Percentiles rank a stretch among this genome's conserved stretches.
Conservation (phyloP, 30 jellyfish, hydroid and myxozoan species). For the Cassiopea andromeda region DNA sequence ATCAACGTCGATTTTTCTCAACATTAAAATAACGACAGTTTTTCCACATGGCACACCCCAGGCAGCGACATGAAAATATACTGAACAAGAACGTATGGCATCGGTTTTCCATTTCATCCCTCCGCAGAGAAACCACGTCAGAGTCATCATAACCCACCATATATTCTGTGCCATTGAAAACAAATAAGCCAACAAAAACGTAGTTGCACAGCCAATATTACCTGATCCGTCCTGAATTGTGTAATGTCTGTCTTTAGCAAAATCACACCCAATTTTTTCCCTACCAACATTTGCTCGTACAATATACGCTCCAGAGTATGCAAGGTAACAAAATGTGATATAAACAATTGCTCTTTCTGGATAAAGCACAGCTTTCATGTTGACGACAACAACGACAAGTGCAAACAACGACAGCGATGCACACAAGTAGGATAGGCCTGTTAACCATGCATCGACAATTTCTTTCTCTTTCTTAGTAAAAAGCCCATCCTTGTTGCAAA, state of each 20-base stretch:
- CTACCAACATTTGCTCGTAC: conserved; percentile 83
- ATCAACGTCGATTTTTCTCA: conserved; percentile 93
- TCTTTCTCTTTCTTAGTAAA: conserved; percentile 79
- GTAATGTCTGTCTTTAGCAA: conserved; percentile 77
- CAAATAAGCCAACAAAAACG: conserved; percentile 84
- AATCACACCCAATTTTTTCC: conserved; percentile 85
- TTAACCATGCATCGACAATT: conserved; percentile 87
- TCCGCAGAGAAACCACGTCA: conserved; percentile 91
- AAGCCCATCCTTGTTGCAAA: conserved; percentile 86
- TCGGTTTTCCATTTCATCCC: conserved; percentile 95
- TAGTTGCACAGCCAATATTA: conserved; percentile 96
- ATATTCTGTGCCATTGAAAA: conserved; percentile 95
- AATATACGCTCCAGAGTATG: conserved; percentile 80
- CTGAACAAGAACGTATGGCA: conserved; percentile 71
- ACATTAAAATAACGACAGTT: conserved; percentile 85
- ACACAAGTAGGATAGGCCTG: conserved; percentile 88
- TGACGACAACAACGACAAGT: conserved; percentile 59
- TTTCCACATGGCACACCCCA: conserved; percentile 98
- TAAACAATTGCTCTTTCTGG: conserved; percentile 92
- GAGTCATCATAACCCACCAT: conserved; percentile 97
- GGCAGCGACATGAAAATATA: conserved; percentile 89
- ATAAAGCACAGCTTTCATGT: conserved; percentile 69
- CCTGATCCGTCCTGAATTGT: conserved; percentile 92
- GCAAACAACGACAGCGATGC: conserved; percentile 81
- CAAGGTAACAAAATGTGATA: conserved; percentile 80